Evolutionary conservation across 1,140 invertebrate species (phyloP).

Genomic region (Pogonognathellus flavescens): DNA sequence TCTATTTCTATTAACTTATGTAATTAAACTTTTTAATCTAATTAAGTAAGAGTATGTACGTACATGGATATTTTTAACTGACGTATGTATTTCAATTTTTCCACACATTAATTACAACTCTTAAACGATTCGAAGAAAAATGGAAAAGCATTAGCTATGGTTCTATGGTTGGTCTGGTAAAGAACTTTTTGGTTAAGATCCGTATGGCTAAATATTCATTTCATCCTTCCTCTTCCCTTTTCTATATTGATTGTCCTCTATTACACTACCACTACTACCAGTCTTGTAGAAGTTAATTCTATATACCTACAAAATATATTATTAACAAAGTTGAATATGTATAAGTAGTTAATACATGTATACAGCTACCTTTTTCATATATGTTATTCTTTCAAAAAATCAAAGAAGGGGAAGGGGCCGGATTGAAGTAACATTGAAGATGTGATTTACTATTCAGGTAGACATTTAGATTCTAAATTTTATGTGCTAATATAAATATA

Average conservation of each 20-base stretch:
- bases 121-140: too few species aligned
- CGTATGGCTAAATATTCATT: conserved; percentile 1
- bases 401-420: conserved; percentile 14
- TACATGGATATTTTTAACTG: too few species aligned
- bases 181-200: neutral
- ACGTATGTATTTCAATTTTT: too few species aligned
- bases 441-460: neutral
- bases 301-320: neutral
- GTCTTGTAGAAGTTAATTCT: neutral
- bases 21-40: too few species aligned
- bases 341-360: neutral
- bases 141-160: too few species aligned
- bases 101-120: too few species aligned
- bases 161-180: too few species aligned
- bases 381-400: neutral
- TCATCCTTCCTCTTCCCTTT: neutral
- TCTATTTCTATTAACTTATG: too few species aligned
- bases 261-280: neutral
- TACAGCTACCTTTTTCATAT: too few species aligned
- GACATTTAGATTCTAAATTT: too few species aligned
- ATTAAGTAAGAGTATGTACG: too few species aligned
- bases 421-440: conserved; percentile 5
- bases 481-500: neutral
- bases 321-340: neutral
- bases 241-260: neutral